Conservation (phyloP, 1,140 invertebrate species). For the Cydia strobilella region DNA sequence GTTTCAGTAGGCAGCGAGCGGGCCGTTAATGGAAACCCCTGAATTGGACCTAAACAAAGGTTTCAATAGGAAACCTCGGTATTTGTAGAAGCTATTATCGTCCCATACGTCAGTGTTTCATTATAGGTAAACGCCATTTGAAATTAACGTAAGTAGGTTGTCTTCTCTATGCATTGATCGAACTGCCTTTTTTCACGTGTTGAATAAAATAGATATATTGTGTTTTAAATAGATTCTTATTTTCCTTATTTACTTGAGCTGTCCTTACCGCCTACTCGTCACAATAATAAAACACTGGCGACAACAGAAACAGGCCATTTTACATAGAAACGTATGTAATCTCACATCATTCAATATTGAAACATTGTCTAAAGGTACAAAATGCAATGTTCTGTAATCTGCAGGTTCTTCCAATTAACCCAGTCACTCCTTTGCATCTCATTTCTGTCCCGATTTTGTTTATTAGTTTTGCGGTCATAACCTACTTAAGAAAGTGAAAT, state of each 20-base stretch:
- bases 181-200: not conserved
- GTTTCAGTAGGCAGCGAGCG: constrained; percentile 1
- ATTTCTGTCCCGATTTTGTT: no score
- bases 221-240: not conserved
- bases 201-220: not conserved
- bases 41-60: constrained; percentile 6
- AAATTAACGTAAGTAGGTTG: constrained; percentile 11
- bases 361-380: not conserved
- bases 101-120: constrained; percentile 3
- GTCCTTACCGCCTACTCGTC: not conserved
- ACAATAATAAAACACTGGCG: not conserved
- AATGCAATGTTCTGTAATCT: not conserved
- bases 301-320: not conserved
- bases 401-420: no score
- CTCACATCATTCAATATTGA: not conserved
- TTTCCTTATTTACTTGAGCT: not conserved
- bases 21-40: constrained; percentile 9
- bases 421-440: no score
- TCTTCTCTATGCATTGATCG: not conserved
- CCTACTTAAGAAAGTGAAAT: no score
- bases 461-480: no score
- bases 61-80: not conserved
- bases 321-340: not conserved
- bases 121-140: not conserved
- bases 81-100: constrained; percentile 19